A percentile compares a stretch with the other conserved stretches of the same genome.
Evolutionary conservation across 2,888 invertebrate species (phyloP).

Genomic region (Lingula anatina): DNA sequence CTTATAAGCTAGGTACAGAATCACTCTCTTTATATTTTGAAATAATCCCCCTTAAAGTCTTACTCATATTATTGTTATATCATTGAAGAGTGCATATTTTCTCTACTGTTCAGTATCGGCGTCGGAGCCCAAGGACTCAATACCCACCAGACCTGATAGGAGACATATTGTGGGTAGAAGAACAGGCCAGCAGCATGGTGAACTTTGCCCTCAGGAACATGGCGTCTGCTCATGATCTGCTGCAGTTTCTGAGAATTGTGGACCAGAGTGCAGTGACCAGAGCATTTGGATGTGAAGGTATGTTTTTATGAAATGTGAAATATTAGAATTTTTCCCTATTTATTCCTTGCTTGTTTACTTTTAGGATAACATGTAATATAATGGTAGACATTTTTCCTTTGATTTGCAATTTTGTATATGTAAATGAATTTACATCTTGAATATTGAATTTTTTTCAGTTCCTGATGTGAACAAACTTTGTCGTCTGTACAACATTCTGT

Average conservation of each 20-base stretch:
- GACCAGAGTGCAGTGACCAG: constrained; percentile 33
- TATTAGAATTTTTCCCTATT: neutral
- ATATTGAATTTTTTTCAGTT: no score
- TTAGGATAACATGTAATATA: no score
- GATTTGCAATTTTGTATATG: no score
- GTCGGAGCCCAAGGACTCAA: constrained; percentile 6
- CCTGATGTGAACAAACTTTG: no score
- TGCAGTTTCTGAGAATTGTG: constrained; percentile 27
- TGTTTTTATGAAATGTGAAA: constrained; percentile 2
- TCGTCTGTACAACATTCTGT: no score
- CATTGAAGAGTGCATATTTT: no score
- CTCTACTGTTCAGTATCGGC: constrained; percentile 3
- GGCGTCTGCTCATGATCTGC: constrained; percentile 26
- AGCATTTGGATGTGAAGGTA: constrained; percentile 36
- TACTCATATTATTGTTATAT: neutral
- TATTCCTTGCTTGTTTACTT: no score
- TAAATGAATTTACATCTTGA: no score
- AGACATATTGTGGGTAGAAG: neutral
- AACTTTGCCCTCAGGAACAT: no score
- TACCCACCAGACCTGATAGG: neutral
- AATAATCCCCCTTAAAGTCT: neutral
- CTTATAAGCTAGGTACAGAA: no score
- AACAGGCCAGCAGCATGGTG: no score
- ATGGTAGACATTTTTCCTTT: no score
- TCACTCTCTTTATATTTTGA: neutral